Evolutionary conservation across 92 coral and sea anemone genomes (phyloP), one percentile per base, ranked within the genome.

Genomic region (Actinernus sp.): DNA sequence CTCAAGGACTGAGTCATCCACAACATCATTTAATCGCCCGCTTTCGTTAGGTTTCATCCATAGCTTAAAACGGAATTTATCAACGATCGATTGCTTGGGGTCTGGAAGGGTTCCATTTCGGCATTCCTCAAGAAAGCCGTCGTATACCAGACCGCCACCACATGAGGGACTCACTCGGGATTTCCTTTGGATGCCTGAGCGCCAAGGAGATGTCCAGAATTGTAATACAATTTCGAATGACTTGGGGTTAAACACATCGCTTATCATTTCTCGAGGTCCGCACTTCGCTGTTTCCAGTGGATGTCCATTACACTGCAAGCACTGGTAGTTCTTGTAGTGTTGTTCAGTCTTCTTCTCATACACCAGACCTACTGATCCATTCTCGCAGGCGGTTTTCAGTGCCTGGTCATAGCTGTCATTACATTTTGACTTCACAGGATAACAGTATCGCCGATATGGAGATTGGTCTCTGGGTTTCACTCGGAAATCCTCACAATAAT

Each of bases 161-260:
- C 90, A 75, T 7, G 41, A 36, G 8, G 41, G 41, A 7, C 8
- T 36, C 41, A 36, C 14, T 7, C 8, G 41, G 41, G 14, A 36
- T 7, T 36, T 14, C 41, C 14, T 7, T 7, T 36, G 41, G n/a
- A n/a, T n/a, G n/a, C n/a, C n/a, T n/a, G n/a, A n/a, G n/a, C 12
- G 2, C 61, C 61, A 65, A 7, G 75, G 75, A 25, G 26, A 38
- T 0, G 43, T 17, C 21, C 12, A 28, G 40, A 70, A 70, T 48
- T 70, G 65, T 1, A 70, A 57, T 10, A 70, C 52, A 61, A 70
- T 56, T 43, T 90, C 96, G 56, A 90, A 90, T 14, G 96, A 90
- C 14, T 76, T 90, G 10, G 96, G 96, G 0, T 51, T 74, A 25
- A 90, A 90, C 1, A 86, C 4, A 16, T 53, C 26, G 1, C 58